Base-by-base conservation (phyloP, 35 echinoderm and acorn worm genomes). In the Eucidaris tribuloides region DNA sequence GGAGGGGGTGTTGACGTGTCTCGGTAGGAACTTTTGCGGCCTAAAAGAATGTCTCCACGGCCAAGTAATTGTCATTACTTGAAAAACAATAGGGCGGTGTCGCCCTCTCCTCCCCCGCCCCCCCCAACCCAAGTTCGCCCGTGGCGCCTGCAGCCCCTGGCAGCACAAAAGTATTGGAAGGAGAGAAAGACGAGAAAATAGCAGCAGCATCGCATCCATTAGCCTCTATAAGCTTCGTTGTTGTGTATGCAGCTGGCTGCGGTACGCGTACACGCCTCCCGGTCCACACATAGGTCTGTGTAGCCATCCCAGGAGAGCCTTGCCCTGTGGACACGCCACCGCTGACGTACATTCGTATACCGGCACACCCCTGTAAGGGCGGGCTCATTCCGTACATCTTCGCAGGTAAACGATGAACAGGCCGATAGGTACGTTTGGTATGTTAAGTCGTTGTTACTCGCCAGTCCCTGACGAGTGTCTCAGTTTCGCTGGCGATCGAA, bases 321-420 rank as follows among this genome's bases (percentile, higher is more conserved):
- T 14, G 1, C 68, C 68, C 2, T 19, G 36, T 3, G 68, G 68
- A 74, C 68, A 74, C 68, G 68, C 68, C 68, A 33, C 68, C 68
- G 68, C 68, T 74, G 7, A 74, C 68, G 37, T 40, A 74, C 33
- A 74, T 74, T 38, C 68, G 34, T 7, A 74, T 44, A 25, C 68
- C 38, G 1, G 68, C 35, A 33, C 68, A 74, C 36, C 35, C 38
- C 11, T 40, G 35, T 1, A 40, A 74, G 13, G 68, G 68, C 9
- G n/a, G 68, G 68, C 44, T 74, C 68, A n/a, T 74, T 74, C 28
- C 29, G 2, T 5, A 74, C 68, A 40, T 74, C 68, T 20, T 74
- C 68, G n/a, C 68, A 74, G 14, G 68, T 74, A 40, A 35, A 41
- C 20, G 68, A 74, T 7, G 38, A 40, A 22, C 68, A 74, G 18